phyloP scores from a whole-genome alignment of 2,888 invertebrate genomes.

The Acleris emargana region DNA sequence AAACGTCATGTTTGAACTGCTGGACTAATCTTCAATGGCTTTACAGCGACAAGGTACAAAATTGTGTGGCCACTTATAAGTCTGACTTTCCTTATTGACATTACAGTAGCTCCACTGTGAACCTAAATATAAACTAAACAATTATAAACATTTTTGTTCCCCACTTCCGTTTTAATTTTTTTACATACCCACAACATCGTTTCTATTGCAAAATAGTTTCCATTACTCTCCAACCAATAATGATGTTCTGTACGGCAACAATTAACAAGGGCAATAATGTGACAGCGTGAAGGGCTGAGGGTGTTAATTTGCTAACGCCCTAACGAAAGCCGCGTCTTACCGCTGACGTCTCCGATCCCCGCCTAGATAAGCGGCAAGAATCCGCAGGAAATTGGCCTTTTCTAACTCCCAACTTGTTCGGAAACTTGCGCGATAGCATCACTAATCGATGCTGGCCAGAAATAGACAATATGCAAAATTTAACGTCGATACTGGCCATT shows the following conservation, averaged over 20 bases:
- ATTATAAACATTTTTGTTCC: too few relatives aligned
- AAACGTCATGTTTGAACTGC: too few relatives aligned
- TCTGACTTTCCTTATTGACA: too few relatives aligned
- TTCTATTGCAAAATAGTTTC: not conserved
- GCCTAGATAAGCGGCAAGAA: conserved; percentile 72
- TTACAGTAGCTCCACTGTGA: too few relatives aligned
- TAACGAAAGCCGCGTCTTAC: conserved; percentile 79
- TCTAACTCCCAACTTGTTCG: conserved; percentile 60
- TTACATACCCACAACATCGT: too few relatives aligned
- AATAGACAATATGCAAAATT: conserved; percentile 15
- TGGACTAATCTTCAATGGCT: too few relatives aligned
- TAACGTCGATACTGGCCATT: not conserved
- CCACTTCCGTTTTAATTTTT: too few relatives aligned
- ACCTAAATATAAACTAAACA: too few relatives aligned
- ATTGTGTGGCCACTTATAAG: too few relatives aligned
- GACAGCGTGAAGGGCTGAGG: conserved; percentile 54
- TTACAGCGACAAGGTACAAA: too few relatives aligned
- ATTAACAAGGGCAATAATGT: conserved; percentile 64
- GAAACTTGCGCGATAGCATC: conserved; percentile 55
- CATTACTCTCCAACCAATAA: conserved; percentile 6
- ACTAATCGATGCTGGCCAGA: conserved; percentile 25
- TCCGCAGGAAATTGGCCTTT: conserved; percentile 79
- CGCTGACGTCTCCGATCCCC: conserved; percentile 69
- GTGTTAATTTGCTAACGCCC: conserved; percentile 80
- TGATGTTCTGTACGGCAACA: conserved; percentile 44